A percentile compares a stretch with the other conserved stretches of the same genome.
Conservation (phyloP, 1,140 invertebrate genomes). For the Nebria ingens region DNA sequence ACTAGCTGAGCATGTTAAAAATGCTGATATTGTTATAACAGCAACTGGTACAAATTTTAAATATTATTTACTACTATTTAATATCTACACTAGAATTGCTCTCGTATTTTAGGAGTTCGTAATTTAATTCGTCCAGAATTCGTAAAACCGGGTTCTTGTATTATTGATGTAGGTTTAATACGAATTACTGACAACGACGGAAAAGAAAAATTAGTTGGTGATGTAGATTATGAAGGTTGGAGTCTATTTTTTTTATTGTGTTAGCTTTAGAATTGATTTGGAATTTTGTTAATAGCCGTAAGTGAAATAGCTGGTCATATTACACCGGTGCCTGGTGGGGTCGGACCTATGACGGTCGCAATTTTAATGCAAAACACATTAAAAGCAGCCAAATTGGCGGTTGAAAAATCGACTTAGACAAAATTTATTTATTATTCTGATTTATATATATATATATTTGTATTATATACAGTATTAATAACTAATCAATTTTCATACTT, state of each 20-base stretch:
- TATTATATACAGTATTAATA: too few relatives aligned
- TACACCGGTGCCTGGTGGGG: conserved; percentile 79
- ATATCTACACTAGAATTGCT: conserved; percentile 9
- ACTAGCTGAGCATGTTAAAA: conserved; percentile 51
- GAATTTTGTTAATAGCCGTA: conserved; percentile 45
- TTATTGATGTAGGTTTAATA: conserved; percentile 84
- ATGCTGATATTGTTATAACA: conserved; percentile 74
- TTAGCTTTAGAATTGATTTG: background rate
- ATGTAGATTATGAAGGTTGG: conserved; percentile 75
- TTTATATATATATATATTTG: too few relatives aligned
- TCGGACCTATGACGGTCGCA: conserved; percentile 82
- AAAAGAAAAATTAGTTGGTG: conserved; percentile 69
- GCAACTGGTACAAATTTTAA: conserved; percentile 49
- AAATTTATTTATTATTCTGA: background rate
- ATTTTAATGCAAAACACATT: conserved; percentile 83
- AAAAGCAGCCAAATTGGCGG: conserved; percentile 45
- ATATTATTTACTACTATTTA: background rate
- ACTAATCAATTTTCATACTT: too few relatives aligned
- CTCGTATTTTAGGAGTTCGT: conserved; percentile 50
- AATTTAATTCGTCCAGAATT: conserved; percentile 72
- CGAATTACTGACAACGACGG: conserved; percentile 52
- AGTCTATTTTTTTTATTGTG: conserved; percentile 10
- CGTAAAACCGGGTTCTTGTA: conserved; percentile 76
- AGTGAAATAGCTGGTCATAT: conserved; percentile 66
- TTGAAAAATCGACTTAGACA: too few relatives aligned